These are phyloP conservation scores for Odocoileus hemionus DNA, from an alignment of 2,113 vertebrate genomes.

Conservation along the genomic window DNA sequence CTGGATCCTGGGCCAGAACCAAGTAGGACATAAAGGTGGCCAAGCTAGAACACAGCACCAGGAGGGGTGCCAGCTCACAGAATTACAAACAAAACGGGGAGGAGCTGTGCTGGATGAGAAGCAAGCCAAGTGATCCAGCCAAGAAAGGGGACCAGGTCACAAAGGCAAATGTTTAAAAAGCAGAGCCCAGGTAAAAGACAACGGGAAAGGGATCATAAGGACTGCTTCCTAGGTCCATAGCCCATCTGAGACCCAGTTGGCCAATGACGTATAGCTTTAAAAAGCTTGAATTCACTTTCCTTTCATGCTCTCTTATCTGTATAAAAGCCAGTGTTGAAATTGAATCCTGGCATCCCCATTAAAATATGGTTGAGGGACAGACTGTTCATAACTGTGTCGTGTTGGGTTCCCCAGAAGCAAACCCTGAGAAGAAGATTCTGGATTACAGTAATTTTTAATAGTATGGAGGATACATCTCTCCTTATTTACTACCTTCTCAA, in stretches of 20 bases:
- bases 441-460: not conserved
- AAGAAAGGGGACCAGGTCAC: conserved; percentile 9
- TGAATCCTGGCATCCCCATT: not conserved
- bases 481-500: conserved; percentile 11
- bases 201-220: not conserved
- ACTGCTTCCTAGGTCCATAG: not conserved
- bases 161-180: conserved; percentile 24
- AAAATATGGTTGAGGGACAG: conserved; percentile 1
- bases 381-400: not conserved
- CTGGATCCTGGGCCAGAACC: conserved; percentile 49
- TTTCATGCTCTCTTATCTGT: not conserved
- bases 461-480: not conserved
- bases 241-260: not conserved
- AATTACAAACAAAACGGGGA: conserved; percentile 12
- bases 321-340: not conserved
- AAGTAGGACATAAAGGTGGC: conserved; percentile 57
- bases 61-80: conserved; percentile 41
- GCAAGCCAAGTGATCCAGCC: not conserved
- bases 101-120: not conserved
- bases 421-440: not conserved
- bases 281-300: not conserved
- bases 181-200: not conserved
- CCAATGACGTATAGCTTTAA: not conserved
- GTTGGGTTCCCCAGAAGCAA: not conserved
- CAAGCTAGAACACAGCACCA: conserved; percentile 33